phyloP scores from a whole-genome alignment of 1,140 invertebrate genomes.

The Hylaeus volcanicus region DNA sequence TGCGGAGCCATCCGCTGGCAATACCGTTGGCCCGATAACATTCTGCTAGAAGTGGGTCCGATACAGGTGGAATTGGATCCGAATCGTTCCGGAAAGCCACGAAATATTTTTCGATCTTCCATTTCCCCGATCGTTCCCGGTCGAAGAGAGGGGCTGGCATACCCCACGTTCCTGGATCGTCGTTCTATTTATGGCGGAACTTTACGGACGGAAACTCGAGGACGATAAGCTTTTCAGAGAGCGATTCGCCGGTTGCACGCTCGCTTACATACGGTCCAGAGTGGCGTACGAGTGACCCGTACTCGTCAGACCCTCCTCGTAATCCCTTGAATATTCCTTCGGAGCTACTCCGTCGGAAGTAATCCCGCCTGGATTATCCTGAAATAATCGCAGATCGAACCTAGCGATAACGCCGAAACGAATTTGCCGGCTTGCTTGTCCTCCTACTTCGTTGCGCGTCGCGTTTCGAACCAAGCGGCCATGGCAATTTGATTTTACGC shows the following conservation, averaged over 20 bases:
- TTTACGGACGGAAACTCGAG: constrained; percentile 31
- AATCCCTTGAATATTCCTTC: constrained; percentile 35
- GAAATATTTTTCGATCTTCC: constrained; percentile 50
- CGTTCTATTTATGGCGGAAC: constrained; percentile 43
- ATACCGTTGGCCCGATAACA: constrained; percentile 36
- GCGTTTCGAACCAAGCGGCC: not conserved
- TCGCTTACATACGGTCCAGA: constrained; percentile 34
- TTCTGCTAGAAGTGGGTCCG: constrained; percentile 39
- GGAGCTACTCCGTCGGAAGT: constrained; percentile 30
- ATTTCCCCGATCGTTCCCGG: constrained; percentile 13
- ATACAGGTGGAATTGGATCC: constrained; percentile 50
- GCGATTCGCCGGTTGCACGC: constrained; percentile 9
- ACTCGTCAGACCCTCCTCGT: constrained; percentile 3
- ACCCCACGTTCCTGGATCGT: not conserved
- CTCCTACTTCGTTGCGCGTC: not conserved
- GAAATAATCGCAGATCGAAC: constrained; percentile 57
- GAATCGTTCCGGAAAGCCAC: constrained; percentile 39
- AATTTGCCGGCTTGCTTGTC: constrained; percentile 23
- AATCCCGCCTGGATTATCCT: constrained; percentile 25
- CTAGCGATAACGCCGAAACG: constrained; percentile 39
- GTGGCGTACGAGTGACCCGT: constrained; percentile 21
- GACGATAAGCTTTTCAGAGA: constrained; percentile 36
- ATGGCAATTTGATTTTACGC: not conserved
- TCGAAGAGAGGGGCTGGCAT: not conserved
- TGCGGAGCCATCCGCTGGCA: not conserved